These are phyloP conservation scores for Metaphire vulgaris DNA, from an alignment of 1,140 invertebrate genomes.

Conservation along the genomic window DNA sequence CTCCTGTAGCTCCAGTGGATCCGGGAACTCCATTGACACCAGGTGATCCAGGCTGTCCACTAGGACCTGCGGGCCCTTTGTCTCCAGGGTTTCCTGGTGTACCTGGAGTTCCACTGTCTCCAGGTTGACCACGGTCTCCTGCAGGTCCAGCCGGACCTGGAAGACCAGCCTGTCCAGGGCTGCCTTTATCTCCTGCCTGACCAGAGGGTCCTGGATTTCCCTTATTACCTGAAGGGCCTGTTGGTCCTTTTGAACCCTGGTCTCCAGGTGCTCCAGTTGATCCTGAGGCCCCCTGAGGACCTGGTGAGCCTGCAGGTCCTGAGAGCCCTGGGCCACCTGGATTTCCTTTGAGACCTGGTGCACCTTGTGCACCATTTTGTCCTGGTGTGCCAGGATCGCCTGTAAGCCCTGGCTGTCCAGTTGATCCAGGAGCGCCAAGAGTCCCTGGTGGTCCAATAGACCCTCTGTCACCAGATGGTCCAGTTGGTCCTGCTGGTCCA, in stretches of 20 bases:
- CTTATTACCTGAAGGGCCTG: slow-evolving; percentile 1
- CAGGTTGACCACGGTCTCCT: slow-evolving; percentile 42
- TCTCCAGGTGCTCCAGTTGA: slow-evolving; percentile 6
- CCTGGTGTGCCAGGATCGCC: slow-evolving; percentile 5
- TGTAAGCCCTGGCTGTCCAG: slow-evolving; percentile 5
- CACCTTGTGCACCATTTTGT: neutral
- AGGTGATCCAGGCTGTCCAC: slow-evolving; percentile 7
- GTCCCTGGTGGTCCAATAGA: slow-evolving; percentile 4
- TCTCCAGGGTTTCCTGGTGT: slow-evolving; percentile 27
- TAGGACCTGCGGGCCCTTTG: slow-evolving; percentile 11
- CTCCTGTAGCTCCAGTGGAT: slow-evolving; percentile 2
- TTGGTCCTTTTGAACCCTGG: slow-evolving; percentile 3
- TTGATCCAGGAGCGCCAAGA: slow-evolving; percentile 3
- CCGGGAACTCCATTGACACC: slow-evolving; percentile 17
- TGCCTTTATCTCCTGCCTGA: slow-evolving; percentile 12
- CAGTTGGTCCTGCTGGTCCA: neutral
- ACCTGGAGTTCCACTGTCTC: slow-evolving; percentile 11
- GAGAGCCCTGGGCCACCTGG: neutral
- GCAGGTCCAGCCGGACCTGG: slow-evolving; percentile 31
- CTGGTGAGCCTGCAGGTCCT: slow-evolving; percentile 6
- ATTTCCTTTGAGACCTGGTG: neutral
- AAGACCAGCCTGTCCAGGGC: slow-evolving; percentile 15
- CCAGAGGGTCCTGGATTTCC: slow-evolving; percentile 9
- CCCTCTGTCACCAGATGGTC: neutral
- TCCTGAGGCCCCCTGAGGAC: slow-evolving; percentile 28